phyloP scores from a whole-genome alignment of 2,797 vertebrate species.

The Pseudochirops corinnae region DNA sequence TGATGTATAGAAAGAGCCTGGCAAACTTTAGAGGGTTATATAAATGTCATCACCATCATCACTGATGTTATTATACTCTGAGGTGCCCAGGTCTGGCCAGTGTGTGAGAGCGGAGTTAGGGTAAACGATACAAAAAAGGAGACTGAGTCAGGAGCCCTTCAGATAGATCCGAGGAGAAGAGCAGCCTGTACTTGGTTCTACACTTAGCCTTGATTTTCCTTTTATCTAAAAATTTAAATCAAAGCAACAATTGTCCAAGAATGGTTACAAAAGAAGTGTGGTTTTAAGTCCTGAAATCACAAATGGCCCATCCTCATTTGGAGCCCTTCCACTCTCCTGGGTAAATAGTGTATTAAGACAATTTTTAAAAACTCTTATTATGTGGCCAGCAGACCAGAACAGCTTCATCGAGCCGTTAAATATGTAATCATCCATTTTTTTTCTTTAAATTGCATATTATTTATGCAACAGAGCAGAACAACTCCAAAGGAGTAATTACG shows the following conservation, averaged over 20 bases:
- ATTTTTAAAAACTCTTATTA: slow-evolving; percentile 79
- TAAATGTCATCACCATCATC: background rate
- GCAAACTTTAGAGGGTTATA: background rate
- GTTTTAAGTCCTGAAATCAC: slow-evolving; percentile 56
- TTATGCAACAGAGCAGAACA: slow-evolving; percentile 82
- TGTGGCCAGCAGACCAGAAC: slow-evolving; percentile 78
- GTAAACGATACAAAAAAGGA: background rate
- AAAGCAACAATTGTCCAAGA: slow-evolving; percentile 56
- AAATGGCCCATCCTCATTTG: slow-evolving; percentile 68
- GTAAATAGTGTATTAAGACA: slow-evolving; percentile 78
- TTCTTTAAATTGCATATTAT: slow-evolving; percentile 78
- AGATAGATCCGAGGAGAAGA: background rate
- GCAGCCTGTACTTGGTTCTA: background rate
- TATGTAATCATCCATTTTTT: slow-evolving; percentile 77
- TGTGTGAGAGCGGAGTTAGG: background rate
- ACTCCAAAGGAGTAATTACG: slow-evolving; percentile 77
- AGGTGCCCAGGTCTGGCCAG: background rate
- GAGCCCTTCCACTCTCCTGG: slow-evolving; percentile 63
- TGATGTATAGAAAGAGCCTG: background rate
- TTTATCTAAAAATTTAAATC: slow-evolving; percentile 79
- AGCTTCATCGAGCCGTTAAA: slow-evolving; percentile 79
- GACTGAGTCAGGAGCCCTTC: too few species aligned
- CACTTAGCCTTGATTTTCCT: slow-evolving; percentile 55
- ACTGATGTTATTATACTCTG: background rate
- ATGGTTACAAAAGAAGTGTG: slow-evolving; percentile 58